These are phyloP conservation scores for Hemichromis elongatus DNA, from an alignment of 2,113 vertebrate species.

Conservation along the genomic window DNA sequence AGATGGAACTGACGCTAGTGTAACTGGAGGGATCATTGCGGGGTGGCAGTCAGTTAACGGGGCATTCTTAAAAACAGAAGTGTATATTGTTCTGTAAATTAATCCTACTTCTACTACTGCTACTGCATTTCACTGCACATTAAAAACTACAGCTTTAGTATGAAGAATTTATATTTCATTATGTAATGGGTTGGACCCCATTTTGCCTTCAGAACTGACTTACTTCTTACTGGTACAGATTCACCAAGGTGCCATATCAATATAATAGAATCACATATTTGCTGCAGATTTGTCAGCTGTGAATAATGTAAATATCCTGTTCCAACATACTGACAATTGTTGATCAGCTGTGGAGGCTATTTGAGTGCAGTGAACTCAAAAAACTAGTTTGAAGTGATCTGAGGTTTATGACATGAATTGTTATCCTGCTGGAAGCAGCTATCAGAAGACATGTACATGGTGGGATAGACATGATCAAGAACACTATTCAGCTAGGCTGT, in stretches of 20 bases:
- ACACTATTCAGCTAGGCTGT: background rate
- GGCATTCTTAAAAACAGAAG: background rate
- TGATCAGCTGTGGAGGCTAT: background rate
- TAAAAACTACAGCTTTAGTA: background rate
- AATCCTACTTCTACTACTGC: background rate
- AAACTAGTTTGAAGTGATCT: background rate
- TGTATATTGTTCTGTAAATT: background rate
- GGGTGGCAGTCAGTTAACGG: background rate
- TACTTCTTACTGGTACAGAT: background rate
- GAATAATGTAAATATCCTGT: background rate
- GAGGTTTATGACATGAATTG: background rate
- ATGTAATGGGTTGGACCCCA: background rate
- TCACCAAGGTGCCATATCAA: background rate
- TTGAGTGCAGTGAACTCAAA: background rate
- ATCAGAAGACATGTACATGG: background rate
- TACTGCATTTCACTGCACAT: background rate
- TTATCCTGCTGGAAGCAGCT: background rate
- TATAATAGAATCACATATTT: background rate
- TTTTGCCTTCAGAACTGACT: background rate
- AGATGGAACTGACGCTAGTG: background rate
- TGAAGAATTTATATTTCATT: background rate
- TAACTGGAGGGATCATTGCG: background rate
- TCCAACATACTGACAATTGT: background rate
- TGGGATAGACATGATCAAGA: background rate
- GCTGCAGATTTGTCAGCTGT: background rate